phyloP scores from a whole-genome alignment of 2,113 vertebrate genomes.

The Laterallus jamaicensis region DNA sequence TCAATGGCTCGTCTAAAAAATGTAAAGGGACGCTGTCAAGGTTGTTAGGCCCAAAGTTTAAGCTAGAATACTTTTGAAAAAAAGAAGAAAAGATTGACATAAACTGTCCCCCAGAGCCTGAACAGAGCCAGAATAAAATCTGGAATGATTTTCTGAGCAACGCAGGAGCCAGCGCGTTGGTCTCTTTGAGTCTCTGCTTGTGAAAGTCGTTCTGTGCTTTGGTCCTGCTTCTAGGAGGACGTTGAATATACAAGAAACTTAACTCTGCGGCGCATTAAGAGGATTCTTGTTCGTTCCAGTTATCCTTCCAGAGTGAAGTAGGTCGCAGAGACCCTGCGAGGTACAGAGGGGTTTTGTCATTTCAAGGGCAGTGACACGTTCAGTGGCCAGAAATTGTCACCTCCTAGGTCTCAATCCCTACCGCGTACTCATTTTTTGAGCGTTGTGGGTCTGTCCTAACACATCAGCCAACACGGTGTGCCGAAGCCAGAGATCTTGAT shows the following conservation, averaged over 20 bases:
- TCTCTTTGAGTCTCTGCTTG: conserved; percentile 16
- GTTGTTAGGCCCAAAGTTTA: conserved; percentile 33
- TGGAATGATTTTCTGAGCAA: background rate
- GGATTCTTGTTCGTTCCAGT: background rate
- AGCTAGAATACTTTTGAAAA: background rate
- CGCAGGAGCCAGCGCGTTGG: background rate
- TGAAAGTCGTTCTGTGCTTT: conserved; percentile 15
- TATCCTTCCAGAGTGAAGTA: background rate
- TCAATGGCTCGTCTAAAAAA: conserved; percentile 33
- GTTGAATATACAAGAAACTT: background rate
- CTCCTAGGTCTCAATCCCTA: background rate
- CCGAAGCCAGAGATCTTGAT: background rate
- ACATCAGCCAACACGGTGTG: background rate
- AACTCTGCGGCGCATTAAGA: background rate
- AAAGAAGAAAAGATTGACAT: conserved; percentile 9
- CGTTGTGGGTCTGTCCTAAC: background rate
- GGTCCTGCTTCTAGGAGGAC: background rate
- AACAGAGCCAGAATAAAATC: conserved; percentile 3
- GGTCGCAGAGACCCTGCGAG: background rate
- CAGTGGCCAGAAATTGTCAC: background rate
- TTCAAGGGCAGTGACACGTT: background rate
- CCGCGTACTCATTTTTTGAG: background rate
- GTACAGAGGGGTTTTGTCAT: conserved; percentile 8
- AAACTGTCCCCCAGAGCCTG: conserved; percentile 26
- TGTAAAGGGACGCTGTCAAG: background rate